phyloP scores from a whole-genome alignment of 2,888 invertebrate species.

The Netelia melanura region DNA sequence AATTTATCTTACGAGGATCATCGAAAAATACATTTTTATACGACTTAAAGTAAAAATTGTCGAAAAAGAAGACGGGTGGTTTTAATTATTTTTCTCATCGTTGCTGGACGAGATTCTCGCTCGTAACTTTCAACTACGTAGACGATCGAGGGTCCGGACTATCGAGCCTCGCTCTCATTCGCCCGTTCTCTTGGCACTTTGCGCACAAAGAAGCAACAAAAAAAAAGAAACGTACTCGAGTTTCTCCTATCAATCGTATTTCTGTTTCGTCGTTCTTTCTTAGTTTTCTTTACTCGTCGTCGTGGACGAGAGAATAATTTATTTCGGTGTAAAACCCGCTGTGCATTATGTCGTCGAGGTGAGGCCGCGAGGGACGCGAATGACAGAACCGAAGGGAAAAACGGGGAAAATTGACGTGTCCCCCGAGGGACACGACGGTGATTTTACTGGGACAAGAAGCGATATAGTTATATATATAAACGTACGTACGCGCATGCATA shows the following conservation, averaged over 20 bases:
- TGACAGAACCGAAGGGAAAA: conserved; percentile 17
- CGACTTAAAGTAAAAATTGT: no score
- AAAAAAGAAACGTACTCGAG: neutral
- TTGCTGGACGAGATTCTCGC: no score
- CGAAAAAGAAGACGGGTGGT: no score
- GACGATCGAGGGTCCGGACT: conserved; percentile 1
- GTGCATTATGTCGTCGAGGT: conserved; percentile 22
- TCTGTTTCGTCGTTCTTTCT: neutral
- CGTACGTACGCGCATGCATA: neutral
- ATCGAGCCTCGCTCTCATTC: neutral
- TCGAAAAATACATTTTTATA: no score
- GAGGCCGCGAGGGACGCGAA: neutral
- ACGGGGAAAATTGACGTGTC: conserved; percentile 60
- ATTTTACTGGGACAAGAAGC: conserved; percentile 40
- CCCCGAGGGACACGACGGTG: conserved; percentile 42
- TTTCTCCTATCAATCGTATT: neutral
- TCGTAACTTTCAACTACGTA: neutral
- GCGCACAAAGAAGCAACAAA: neutral
- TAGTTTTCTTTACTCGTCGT: conserved; percentile 9
- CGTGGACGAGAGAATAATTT: conserved; percentile 48
- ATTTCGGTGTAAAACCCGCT: conserved; percentile 45
- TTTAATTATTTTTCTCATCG: no score
- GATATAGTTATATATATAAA: neutral
- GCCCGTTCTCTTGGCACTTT: neutral
- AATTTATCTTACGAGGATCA: no score